Conservation (phyloP, 2,113 vertebrate genomes). For the Melospiza georgiana region DNA sequence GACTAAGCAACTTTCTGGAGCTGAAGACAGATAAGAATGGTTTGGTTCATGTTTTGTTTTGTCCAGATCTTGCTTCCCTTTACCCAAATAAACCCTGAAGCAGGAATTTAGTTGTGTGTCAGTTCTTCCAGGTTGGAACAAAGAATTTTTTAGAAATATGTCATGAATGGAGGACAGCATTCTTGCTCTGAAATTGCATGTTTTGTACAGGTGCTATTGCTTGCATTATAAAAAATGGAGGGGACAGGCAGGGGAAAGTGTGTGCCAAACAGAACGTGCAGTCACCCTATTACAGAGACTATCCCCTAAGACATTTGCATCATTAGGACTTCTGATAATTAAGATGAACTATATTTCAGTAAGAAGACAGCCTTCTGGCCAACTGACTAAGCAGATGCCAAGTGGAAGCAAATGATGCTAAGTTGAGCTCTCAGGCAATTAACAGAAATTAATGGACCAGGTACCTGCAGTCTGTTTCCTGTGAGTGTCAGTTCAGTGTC, state of each 20-base stretch:
- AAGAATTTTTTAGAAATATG: neutral
- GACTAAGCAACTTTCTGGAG: neutral
- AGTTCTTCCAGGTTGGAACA: neutral
- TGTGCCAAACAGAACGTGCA: neutral
- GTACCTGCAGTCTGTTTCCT: slow-evolving; percentile 33
- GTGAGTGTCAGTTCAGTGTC: neutral
- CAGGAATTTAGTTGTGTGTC: neutral
- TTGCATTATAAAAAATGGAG: neutral
- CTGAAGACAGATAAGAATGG: neutral
- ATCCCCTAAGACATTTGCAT: neutral
- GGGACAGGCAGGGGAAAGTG: fast-evolving
- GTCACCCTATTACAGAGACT: neutral
- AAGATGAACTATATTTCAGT: slow-evolving; percentile 24
- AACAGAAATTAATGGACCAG: slow-evolving; percentile 48
- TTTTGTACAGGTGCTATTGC: neutral
- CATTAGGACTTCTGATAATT: slow-evolving; percentile 16
- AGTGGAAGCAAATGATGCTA: slow-evolving; percentile 24
- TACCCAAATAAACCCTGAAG: neutral
- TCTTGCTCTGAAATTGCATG: neutral
- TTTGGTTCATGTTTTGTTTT: neutral
- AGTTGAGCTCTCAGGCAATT: slow-evolving; percentile 15
- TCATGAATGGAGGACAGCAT: neutral
- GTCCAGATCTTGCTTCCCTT: neutral
- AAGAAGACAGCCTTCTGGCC: slow-evolving; percentile 13
- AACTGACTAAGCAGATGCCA: slow-evolving; percentile 50